phyloP scores from a whole-genome alignment of 2,113 vertebrate species.

The Parus major region DNA sequence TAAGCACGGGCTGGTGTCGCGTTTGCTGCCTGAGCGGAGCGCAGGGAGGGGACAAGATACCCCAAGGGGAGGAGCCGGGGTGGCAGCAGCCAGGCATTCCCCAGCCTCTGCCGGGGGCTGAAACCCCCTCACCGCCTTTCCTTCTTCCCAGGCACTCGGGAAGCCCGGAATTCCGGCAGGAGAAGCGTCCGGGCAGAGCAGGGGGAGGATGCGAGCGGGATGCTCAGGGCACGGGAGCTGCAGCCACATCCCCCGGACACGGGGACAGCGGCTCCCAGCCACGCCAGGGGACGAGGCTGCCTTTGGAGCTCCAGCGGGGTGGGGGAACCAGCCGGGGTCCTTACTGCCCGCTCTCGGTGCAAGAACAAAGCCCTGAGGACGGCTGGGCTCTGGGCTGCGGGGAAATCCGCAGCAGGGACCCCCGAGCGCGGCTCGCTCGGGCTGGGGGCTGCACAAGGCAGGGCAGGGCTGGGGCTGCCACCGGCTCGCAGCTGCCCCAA shows the following conservation, averaged over 20 bases:
- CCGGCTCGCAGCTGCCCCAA: neutral
- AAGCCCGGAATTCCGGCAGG: neutral
- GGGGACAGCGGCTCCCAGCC: neutral
- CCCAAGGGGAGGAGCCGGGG: neutral
- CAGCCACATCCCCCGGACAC: neutral
- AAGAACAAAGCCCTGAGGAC: neutral
- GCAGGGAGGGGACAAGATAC: neutral
- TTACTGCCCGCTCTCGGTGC: neutral
- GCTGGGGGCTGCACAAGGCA: neutral
- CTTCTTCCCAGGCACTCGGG: neutral
- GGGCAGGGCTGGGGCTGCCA: neutral
- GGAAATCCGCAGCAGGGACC: neutral
- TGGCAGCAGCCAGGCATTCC: neutral
- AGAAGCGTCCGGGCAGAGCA: neutral
- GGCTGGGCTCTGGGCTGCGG: rapidly evolving
- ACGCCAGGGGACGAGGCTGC: neutral
- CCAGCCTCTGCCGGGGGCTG: neutral
- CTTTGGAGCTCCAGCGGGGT: rapidly evolving
- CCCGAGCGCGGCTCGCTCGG: neutral
- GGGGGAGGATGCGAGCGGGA: neutral
- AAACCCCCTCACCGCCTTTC: neutral
- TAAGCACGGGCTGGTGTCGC: neutral
- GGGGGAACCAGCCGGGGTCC: neutral
- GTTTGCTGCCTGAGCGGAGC: neutral
- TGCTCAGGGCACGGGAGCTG: neutral